Conservation (phyloP, 2,113 vertebrate genomes). For the Pterocles gutturalis region DNA sequence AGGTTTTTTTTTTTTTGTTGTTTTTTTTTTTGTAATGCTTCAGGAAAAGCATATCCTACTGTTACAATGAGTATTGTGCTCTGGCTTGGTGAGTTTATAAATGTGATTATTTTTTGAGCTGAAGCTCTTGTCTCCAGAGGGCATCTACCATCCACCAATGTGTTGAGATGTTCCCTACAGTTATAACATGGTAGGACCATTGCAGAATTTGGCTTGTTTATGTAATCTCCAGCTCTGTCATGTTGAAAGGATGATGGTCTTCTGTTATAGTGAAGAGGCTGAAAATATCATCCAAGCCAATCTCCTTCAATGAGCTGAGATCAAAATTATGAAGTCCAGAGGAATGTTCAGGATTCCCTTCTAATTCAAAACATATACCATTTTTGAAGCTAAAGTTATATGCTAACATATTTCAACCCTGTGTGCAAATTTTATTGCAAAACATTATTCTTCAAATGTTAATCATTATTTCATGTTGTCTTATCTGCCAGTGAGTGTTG, state of each 20-base stretch:
- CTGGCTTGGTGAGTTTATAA: not conserved
- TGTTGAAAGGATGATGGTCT: not conserved
- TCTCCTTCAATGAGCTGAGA: not conserved
- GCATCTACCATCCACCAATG: not conserved
- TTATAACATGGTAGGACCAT: not conserved
- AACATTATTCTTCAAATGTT: not conserved
- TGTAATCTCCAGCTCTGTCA: not conserved
- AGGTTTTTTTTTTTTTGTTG: not conserved
- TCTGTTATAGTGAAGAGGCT: not conserved
- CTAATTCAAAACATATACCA: not conserved
- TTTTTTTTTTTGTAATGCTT: not conserved
- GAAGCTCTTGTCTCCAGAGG: not conserved
- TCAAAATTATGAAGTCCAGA: not conserved
- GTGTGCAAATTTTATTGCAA: not conserved
- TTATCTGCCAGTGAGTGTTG: not conserved
- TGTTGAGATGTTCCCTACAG: not conserved
- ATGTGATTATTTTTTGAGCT: not conserved
- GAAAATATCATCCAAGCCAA: not conserved
- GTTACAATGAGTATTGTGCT: not conserved
- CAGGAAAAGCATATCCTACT: not conserved
- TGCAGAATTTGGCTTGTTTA: not conserved
- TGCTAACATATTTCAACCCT: not conserved
- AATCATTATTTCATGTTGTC: conserved; percentile 20
- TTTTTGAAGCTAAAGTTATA: not conserved
- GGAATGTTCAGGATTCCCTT: not conserved